Evolutionary conservation across 2,113 vertebrate species (phyloP).

Genomic region (Bufo bufo): DNA sequence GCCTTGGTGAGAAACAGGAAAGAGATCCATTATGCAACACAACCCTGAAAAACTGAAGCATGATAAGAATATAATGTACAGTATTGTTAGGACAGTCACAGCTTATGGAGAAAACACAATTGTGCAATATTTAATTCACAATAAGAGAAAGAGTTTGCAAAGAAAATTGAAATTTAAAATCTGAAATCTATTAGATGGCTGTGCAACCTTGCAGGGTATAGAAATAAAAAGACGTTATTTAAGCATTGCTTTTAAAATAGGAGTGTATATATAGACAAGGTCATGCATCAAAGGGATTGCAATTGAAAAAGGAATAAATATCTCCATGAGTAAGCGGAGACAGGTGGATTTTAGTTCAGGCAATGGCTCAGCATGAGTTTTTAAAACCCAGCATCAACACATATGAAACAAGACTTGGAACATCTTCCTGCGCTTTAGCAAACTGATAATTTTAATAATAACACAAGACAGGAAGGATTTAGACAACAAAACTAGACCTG

Average conservation of each 20-base stretch:
- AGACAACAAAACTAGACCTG: constrained; percentile 38
- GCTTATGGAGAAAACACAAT: too few species aligned
- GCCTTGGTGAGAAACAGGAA: too few species aligned
- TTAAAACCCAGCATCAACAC: background rate
- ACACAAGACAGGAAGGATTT: constrained; percentile 21
- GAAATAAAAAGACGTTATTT: constrained; percentile 21
- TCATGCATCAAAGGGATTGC: constrained; percentile 13
- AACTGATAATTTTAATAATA: constrained; percentile 35
- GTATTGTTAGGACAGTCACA: too few species aligned
- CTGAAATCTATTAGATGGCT: background rate
- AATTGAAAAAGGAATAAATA: background rate
- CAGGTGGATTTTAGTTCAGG: constrained; percentile 31
- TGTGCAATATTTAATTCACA: too few species aligned
- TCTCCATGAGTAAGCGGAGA: background rate
- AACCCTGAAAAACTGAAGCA: too few species aligned
- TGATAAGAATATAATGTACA: too few species aligned
- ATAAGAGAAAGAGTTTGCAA: too few species aligned
- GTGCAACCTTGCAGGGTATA: background rate
- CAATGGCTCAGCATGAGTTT: constrained; percentile 4
- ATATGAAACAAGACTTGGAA: background rate
- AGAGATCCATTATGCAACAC: too few species aligned
- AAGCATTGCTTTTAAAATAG: too few species aligned
- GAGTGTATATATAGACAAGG: background rate
- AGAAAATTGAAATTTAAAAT: background rate
- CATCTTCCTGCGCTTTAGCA: constrained; percentile 32